Conservation (phyloP, 2,113 vertebrate genomes). For the Odontophorus gujanensis region DNA sequence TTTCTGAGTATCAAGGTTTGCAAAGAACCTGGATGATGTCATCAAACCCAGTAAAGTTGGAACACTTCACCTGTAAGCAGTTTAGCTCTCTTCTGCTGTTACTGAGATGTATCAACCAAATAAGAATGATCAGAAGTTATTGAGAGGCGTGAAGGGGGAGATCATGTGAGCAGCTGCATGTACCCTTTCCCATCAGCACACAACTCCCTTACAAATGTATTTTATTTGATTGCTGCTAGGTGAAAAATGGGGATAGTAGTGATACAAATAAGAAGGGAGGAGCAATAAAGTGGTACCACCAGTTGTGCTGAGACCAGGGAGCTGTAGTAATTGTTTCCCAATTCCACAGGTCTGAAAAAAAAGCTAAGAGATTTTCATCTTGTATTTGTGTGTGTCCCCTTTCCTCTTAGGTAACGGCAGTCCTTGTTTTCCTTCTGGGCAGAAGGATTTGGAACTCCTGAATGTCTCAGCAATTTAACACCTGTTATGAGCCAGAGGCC, state of each 20-base stretch:
- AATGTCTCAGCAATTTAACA: neutral
- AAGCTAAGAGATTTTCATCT: neutral
- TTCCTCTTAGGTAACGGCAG: neutral
- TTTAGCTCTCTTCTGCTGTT: neutral
- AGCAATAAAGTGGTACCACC: neutral
- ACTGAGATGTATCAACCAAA: neutral
- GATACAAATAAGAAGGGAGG: neutral
- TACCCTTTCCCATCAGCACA: neutral
- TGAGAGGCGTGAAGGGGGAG: neutral
- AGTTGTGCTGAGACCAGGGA: neutral
- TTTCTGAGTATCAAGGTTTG: neutral
- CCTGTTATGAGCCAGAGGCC: neutral
- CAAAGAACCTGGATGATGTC: neutral
- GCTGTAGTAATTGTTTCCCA: neutral
- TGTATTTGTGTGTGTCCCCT: neutral
- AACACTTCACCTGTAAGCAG: neutral
- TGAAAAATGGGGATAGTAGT: neutral
- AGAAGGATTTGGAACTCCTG: neutral
- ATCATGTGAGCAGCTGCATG: neutral
- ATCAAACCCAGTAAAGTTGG: neutral
- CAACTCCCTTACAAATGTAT: neutral
- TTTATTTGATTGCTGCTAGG: neutral
- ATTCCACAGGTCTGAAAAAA: neutral
- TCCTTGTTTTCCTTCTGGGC: neutral
- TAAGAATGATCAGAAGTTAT: neutral